phyloP scores from a whole-genome alignment of 1,140 invertebrate genomes.

The Muscidifurax raptorellus region DNA sequence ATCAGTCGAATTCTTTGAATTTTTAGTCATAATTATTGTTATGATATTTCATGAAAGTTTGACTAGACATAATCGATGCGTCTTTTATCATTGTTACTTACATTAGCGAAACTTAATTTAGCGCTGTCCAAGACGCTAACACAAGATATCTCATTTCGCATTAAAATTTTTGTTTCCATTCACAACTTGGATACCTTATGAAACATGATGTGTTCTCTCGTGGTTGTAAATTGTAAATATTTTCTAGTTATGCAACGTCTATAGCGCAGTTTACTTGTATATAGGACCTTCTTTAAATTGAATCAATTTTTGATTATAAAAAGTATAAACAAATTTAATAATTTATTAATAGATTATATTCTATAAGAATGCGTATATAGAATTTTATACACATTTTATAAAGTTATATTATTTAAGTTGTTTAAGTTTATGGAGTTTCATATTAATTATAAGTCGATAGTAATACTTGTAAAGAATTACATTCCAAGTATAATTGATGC shows the following conservation, averaged over 20 bases:
- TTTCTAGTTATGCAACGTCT: neutral
- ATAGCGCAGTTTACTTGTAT: neutral
- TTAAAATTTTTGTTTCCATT: neutral
- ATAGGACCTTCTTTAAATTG: neutral
- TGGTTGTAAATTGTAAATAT: neutral
- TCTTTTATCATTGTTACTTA: neutral
- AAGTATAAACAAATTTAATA: neutral
- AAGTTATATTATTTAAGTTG: neutral
- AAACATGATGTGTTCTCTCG: neutral
- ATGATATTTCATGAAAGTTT: neutral
- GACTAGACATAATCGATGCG: neutral
- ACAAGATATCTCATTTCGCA: neutral
- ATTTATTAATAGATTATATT: neutral
- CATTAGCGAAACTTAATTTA: neutral
- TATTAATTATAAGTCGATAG: too few relatives aligned
- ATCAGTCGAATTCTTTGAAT: neutral
- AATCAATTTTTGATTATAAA: neutral
- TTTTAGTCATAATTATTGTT: neutral
- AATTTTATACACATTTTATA: neutral
- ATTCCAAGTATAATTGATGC: neutral
- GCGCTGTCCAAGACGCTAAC: neutral
- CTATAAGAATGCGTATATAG: neutral
- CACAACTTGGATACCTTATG: neutral
- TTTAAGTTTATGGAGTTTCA: neutral
- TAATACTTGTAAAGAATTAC: too few relatives aligned